Evolutionary conservation across 2,113 vertebrate genomes (phyloP).

Genomic region (Sphyrna mokarran): DNA sequence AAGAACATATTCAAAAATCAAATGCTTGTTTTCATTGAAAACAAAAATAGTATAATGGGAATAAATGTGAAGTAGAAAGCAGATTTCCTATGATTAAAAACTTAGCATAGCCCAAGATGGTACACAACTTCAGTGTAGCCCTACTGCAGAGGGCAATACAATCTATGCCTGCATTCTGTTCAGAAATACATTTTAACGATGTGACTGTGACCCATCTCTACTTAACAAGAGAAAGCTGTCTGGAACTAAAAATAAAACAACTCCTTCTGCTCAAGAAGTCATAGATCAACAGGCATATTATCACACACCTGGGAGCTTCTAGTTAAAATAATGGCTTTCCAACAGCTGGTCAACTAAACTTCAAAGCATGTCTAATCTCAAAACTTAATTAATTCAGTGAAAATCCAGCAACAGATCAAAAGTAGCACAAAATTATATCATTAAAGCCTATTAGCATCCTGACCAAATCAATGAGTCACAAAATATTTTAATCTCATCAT

Average conservation of each 20-base stretch:
- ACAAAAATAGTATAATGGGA: not conserved
- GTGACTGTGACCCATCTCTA: not conserved
- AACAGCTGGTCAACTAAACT: not conserved
- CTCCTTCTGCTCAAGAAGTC: not conserved
- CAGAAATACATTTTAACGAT: not conserved
- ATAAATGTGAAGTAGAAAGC: not conserved
- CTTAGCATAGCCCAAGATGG: too few species aligned
- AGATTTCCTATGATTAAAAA: not conserved
- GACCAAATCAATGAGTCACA: not conserved
- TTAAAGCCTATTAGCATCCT: not conserved
- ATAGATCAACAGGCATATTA: constrained; percentile 3
- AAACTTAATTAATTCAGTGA: constrained; percentile 19
- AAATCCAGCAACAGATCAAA: constrained; percentile 17
- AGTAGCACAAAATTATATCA: not conserved
- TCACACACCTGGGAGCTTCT: constrained; percentile 3
- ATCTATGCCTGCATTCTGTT: not conserved
- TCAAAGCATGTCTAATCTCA: constrained; percentile 6
- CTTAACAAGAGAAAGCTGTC: not conserved
- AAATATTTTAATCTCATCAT: not conserved
- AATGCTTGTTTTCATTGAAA: not conserved
- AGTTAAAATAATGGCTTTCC: not conserved
- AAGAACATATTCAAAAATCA: not conserved
- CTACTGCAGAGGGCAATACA: not conserved
- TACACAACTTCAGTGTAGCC: too few species aligned
- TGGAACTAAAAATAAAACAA: not conserved